phyloP scores from a whole-genome alignment of 2,888 invertebrate genomes.

The Plebejus melissa region DNA sequence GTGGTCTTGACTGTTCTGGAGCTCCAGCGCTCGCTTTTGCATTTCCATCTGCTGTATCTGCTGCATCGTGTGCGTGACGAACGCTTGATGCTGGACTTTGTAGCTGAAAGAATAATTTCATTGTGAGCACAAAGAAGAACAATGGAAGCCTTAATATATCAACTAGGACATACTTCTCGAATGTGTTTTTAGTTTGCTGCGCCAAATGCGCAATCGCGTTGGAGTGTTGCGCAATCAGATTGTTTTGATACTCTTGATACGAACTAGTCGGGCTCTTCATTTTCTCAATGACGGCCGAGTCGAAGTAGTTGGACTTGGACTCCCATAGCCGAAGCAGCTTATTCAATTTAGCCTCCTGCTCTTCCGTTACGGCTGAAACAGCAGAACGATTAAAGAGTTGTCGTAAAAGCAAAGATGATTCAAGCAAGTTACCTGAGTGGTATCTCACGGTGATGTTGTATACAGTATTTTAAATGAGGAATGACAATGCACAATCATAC shows the following conservation, averaged over 20 bases:
- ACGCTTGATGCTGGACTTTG: constrained; percentile 96
- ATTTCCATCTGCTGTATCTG: constrained; percentile 92
- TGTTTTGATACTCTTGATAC: constrained; percentile 93
- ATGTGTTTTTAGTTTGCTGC: constrained; percentile 89
- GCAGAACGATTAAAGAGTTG: constrained; percentile 64
- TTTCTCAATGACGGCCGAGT: constrained; percentile 88
- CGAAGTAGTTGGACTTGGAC: constrained; percentile 94
- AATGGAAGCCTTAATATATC: neutral
- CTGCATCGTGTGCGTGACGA: constrained; percentile 93
- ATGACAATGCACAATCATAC: constrained; percentile 69
- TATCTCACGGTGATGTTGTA: constrained; percentile 66
- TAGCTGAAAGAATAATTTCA: constrained; percentile 75
- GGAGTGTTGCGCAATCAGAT: constrained; percentile 89
- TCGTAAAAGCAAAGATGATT: constrained; percentile 53
- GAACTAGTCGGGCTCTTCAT: constrained; percentile 92
- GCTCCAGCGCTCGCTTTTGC: constrained; percentile 84
- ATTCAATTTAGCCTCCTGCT: constrained; percentile 93
- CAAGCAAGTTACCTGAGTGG: constrained; percentile 74
- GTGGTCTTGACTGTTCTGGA: constrained; percentile 62
- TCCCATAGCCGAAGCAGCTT: constrained; percentile 98
- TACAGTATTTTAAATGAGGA: constrained; percentile 57
- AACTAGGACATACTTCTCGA: constrained; percentile 81
- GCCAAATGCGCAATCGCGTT: constrained; percentile 87
- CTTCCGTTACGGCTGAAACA: constrained; percentile 87
- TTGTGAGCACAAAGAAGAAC: neutral